Evolutionary conservation across 2,113 vertebrate genomes (phyloP).

Genomic region (Stomatorhinus ivindoensis): DNA sequence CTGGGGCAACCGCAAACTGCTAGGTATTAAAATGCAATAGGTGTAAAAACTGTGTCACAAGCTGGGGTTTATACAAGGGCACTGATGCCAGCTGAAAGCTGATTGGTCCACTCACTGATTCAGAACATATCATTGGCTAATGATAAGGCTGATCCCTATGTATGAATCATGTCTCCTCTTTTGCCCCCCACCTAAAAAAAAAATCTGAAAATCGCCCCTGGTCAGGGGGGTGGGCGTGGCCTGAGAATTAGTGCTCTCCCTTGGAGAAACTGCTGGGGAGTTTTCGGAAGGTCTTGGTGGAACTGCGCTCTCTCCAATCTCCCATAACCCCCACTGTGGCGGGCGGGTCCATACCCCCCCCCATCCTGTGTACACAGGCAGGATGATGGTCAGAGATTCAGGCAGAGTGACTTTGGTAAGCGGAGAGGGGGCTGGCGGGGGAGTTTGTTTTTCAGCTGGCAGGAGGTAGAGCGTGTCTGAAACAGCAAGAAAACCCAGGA

Average conservation of each 20-base stretch:
- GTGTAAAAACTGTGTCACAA: background rate
- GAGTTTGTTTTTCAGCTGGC: background rate
- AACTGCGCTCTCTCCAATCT: background rate
- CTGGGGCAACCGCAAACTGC: background rate
- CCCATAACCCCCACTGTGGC: background rate
- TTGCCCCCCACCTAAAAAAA: background rate
- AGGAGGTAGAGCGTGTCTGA: background rate
- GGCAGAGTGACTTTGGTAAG: background rate
- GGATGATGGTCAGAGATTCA: background rate
- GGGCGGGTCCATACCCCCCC: background rate
- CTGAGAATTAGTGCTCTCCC: background rate
- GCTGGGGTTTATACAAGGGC: background rate
- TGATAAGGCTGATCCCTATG: background rate
- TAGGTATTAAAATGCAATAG: background rate
- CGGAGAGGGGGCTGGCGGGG: background rate
- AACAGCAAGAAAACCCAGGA: background rate
- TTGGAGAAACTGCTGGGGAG: background rate
- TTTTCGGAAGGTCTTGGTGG: background rate
- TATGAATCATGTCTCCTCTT: background rate
- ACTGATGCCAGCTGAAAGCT: background rate
- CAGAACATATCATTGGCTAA: background rate
- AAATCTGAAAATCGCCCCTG: background rate
- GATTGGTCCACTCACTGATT: background rate
- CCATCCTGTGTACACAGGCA: background rate
- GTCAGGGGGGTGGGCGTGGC: background rate